Evolutionary conservation across 2,888 invertebrate genomes (phyloP), one percentile per base, ranked within the genome.

Genomic region (Clusia tigrina): DNA sequence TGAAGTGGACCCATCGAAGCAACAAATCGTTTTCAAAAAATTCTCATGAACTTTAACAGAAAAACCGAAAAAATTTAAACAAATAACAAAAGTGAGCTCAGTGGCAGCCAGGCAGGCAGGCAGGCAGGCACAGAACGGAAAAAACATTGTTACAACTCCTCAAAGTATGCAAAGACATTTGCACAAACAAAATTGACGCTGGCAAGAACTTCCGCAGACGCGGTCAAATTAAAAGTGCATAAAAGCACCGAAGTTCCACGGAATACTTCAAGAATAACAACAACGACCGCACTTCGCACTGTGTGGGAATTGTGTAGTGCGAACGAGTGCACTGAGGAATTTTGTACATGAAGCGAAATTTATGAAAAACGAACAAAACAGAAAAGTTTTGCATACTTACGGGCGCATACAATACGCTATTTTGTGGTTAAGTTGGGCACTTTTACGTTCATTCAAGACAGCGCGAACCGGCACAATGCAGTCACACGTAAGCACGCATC

Each of bases 191-290:
- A 53, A 26, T 42, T 15, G 23, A 26, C 51, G 53, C 23, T 3
- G 12, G 12, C 37, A 62, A 32, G 42, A 48, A 56, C n/a, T 54
- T 17, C 48, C 58, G 62, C 58, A 63, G 62, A 63, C 58, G 62
- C 55, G 58, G 58, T 63, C 58, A 58, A 63, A 63, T 63, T 63
- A 58, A 63, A 63, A 63, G 57, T 62, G 62, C 62, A 62, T 62
- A 62, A 62, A 62, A 62, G 52, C 60, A 23, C 5, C 12, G 42
- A 15, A 26, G 3, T 2, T 32, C 1, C 1, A 20, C 20, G 12
- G n/a, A 42, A 42, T 42, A 15, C n/a, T 15, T 32, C 12, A 6
- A 23, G 24, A 20, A 56, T n/a, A 23, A 12, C 9, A 20, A 56
- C 56, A 56, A 15, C 37, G 22, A 6, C 38, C 55, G 18, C 17